Evolutionary conservation across 2,113 vertebrate species (phyloP).

Genomic region (Nothoprocta perdicaria): DNA sequence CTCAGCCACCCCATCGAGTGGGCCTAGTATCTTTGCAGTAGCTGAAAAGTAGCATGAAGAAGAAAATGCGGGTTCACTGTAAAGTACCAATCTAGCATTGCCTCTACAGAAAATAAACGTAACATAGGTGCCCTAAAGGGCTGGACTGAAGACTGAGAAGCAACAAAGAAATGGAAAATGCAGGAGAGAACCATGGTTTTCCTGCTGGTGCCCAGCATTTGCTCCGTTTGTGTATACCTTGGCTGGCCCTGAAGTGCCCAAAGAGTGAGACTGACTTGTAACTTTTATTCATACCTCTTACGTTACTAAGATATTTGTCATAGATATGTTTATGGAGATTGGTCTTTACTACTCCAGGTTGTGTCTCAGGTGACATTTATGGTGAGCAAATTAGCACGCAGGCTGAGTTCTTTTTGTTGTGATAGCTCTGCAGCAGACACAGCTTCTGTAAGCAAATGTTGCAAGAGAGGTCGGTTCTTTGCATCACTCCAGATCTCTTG

Average conservation of each 20-base stretch:
- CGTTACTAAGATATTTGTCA: background rate
- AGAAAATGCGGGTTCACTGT: background rate
- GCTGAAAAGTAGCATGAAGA: background rate
- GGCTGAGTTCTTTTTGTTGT: slow-evolving; percentile 29
- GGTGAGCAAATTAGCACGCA: slow-evolving; percentile 23
- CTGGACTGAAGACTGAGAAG: background rate
- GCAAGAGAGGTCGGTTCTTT: slow-evolving; percentile 49
- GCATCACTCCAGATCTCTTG: slow-evolving; percentile 63
- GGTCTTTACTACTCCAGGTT: background rate
- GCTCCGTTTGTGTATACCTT: background rate
- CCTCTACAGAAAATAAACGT: background rate
- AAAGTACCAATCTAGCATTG: background rate
- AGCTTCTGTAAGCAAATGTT: slow-evolving; percentile 61
- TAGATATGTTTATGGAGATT: background rate
- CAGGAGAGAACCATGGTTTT: background rate
- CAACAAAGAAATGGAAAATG: background rate
- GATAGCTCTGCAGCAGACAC: slow-evolving; percentile 36
- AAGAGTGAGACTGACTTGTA: background rate
- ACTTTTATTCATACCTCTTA: background rate
- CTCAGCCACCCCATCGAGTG: background rate
- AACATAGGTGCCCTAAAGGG: background rate
- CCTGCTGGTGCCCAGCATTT: background rate
- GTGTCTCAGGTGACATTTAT: slow-evolving; percentile 34
- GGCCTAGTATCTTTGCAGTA: background rate
- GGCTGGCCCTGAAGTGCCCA: background rate